These are phyloP conservation scores for Momotus momota DNA, from an alignment of 2,797 vertebrate genomes.

Conservation along the genomic window DNA sequence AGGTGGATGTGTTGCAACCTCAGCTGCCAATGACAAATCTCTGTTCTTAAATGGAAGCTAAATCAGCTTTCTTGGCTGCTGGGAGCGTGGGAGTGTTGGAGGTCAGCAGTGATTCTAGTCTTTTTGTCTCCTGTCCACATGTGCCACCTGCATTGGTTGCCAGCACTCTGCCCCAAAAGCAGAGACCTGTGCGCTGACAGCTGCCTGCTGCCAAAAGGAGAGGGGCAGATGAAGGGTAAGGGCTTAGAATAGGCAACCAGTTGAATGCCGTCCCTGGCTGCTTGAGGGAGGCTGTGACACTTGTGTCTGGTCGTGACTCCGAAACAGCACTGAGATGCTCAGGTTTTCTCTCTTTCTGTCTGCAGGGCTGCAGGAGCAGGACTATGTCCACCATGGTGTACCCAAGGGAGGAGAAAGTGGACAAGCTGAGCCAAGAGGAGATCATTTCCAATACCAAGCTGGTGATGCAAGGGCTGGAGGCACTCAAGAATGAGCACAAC, in stretches of 20 bases:
- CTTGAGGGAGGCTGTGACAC: neutral
- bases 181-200: neutral
- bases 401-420: conserved; percentile 91
- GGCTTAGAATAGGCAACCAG: neutral
- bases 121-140: neutral
- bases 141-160: neutral
- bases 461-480: conserved; percentile 97
- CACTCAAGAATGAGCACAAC: conserved; percentile 97
- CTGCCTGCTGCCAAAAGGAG: neutral
- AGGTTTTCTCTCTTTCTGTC: neutral
- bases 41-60: conserved; percentile 48
- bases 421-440: conserved; percentile 97
- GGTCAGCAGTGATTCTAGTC: neutral
- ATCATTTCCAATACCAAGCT: conserved; percentile 98
- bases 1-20: neutral
- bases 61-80: conserved; percentile 51
- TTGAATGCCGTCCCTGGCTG: neutral
- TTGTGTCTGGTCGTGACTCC: neutral
- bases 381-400: conserved; percentile 93
- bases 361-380: conserved; percentile 18
- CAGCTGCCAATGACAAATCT: conserved; percentile 33
- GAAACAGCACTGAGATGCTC: neutral
- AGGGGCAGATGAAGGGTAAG: neutral
- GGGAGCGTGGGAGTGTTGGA: neutral
- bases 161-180: neutral